A percentile compares a stretch with the other conserved stretches of the same genome.
These are phyloP conservation scores for Lophius americanus DNA, from an alignment of 2,797 vertebrate species.

Conservation along the genomic window DNA sequence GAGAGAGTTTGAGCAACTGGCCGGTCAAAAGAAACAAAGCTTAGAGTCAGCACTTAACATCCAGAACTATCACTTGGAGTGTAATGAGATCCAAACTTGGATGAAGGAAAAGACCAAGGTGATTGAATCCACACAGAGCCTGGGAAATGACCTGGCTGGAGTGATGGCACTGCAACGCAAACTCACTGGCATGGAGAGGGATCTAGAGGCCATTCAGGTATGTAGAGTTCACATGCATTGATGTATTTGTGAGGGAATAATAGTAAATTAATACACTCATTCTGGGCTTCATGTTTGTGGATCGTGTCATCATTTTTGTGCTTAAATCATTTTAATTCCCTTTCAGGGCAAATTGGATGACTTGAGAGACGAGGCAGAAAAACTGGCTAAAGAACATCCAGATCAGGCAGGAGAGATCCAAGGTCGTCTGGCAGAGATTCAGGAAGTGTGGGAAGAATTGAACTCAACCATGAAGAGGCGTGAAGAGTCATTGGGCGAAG, in stretches of 20 bases:
- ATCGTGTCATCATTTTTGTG: slow-evolving; percentile 1
- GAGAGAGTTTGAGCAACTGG: slow-evolving; percentile 88
- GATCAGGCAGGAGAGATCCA: slow-evolving; percentile 85
- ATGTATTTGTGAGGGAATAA: not conserved
- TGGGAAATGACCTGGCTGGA: slow-evolving; percentile 93
- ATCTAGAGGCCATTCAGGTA: slow-evolving; percentile 93
- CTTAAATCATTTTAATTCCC: slow-evolving; percentile 18
- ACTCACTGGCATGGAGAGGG: slow-evolving; percentile 92
- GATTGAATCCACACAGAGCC: slow-evolving; percentile 93
- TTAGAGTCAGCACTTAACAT: slow-evolving; percentile 92
- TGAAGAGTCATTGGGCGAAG: slow-evolving; percentile 93
- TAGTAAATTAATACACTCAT: slow-evolving; percentile 2
- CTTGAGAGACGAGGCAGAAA: slow-evolving; percentile 84
- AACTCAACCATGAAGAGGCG: slow-evolving; percentile 87
- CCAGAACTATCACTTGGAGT: slow-evolving; percentile 96
- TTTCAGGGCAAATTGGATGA: slow-evolving; percentile 87
- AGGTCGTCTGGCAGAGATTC: slow-evolving; percentile 81
- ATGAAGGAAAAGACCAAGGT: slow-evolving; percentile 97
- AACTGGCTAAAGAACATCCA: slow-evolving; percentile 85
- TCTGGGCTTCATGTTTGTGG: not conserved
- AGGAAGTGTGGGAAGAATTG: slow-evolving; percentile 91
- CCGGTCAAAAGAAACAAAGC: slow-evolving; percentile 87
- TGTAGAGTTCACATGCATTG: slow-evolving; percentile 43
- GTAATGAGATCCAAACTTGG: slow-evolving; percentile 94
- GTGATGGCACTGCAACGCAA: slow-evolving; percentile 94